These are phyloP conservation scores for Sarcophaga subvicina DNA, from an alignment of 2,888 invertebrate species.

Conservation along the genomic window DNA sequence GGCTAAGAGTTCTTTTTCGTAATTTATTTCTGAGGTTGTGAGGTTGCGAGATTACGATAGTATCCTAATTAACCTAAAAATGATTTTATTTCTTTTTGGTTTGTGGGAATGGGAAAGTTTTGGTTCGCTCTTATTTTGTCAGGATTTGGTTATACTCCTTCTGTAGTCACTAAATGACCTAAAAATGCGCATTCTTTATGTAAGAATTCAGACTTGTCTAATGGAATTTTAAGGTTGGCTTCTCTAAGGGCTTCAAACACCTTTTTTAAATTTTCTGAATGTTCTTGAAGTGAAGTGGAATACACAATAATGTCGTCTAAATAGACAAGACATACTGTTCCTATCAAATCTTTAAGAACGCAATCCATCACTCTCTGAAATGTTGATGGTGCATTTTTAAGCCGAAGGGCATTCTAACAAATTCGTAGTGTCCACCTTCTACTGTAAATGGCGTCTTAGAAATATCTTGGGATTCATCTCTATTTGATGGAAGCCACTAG, in stretches of 20 bases:
- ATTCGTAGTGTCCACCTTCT: neutral
- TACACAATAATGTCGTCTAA: no score
- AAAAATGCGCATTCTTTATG: slow-evolving; percentile 25
- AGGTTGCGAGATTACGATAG: slow-evolving; percentile 70
- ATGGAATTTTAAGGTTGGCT: slow-evolving; percentile 32
- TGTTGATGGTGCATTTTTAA: slow-evolving; percentile 15
- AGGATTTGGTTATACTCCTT: slow-evolving; percentile 33
- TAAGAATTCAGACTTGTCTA: slow-evolving; percentile 29
- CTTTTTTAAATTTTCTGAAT: no score
- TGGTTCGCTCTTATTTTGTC: slow-evolving; percentile 20
- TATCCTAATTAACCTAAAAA: slow-evolving; percentile 28
- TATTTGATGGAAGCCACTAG: no score
- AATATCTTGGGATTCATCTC: no score
- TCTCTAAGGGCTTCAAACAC: neutral
- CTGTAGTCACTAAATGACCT: slow-evolving; percentile 16
- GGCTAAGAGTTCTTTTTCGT: slow-evolving; percentile 9
- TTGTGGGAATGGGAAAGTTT: slow-evolving; percentile 31
- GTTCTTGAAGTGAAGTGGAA: no score
- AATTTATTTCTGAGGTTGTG: neutral
- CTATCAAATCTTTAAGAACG: no score
- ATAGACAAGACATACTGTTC: no score
- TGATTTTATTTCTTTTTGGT: slow-evolving; percentile 20
- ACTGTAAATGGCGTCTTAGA: no score
- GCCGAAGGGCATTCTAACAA: slow-evolving; percentile 10
- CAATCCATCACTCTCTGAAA: slow-evolving; percentile 9